Conservation (phyloP, 2,797 vertebrate species). For the Monodelphis domestica region DNA sequence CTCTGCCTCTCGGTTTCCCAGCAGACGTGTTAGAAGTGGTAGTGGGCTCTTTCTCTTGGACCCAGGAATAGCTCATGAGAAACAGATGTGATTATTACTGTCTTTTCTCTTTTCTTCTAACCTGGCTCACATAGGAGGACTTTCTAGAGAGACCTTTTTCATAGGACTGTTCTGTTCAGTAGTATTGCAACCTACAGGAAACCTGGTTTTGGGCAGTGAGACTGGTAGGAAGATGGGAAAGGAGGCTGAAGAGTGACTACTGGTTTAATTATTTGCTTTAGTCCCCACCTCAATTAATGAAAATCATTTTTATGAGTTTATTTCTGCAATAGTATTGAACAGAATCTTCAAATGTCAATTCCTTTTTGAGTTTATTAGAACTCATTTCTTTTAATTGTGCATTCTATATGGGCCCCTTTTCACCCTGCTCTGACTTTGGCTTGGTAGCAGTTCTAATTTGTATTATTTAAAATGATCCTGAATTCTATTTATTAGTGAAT, state of each 20-base stretch:
- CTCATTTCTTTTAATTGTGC: background rate
- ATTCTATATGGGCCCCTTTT: background rate
- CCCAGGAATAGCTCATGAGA: background rate
- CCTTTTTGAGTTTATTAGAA: background rate
- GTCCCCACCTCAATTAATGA: background rate
- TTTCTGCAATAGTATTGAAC: background rate
- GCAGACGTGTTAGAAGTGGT: background rate
- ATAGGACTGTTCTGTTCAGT: background rate
- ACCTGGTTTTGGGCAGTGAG: conserved; percentile 17
- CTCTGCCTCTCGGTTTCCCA: background rate
- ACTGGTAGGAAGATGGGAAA: conserved; percentile 41
- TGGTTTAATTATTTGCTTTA: background rate
- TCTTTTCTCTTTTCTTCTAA: conserved; percentile 11
- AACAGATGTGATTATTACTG: background rate
- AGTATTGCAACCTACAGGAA: conserved; percentile 34
- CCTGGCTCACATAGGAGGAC: background rate
- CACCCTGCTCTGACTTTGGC: background rate
- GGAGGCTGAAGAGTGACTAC: background rate
- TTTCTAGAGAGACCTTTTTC: conserved; percentile 28
- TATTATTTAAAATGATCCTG: background rate
- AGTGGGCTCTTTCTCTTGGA: too few species aligned
- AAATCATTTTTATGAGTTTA: background rate
- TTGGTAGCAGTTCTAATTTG: background rate
- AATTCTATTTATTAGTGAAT: background rate
- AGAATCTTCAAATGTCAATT: background rate